A percentile compares a stretch with the other conserved stretches of the same genome.
Evolutionary conservation across 1,140 invertebrate genomes (phyloP).

Genomic region (Heliconius hewitsoni): DNA sequence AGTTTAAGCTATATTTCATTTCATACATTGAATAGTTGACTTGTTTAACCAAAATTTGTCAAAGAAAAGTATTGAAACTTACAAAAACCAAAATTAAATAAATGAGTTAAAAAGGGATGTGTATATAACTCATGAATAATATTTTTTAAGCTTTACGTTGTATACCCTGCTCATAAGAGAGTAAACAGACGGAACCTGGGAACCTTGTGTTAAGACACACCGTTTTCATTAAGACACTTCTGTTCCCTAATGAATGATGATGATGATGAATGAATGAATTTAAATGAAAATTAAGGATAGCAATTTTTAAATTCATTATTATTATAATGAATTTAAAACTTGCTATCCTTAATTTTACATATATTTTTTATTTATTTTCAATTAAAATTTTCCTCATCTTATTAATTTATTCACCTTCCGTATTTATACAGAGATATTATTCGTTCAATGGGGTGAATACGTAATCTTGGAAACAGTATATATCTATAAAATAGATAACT

Average conservation of each 20-base stretch:
- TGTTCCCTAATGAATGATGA: too few species aligned
- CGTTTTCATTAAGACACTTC: too few species aligned
- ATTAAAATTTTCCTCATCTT: neutral
- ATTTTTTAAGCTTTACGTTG: too few species aligned
- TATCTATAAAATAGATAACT: neutral
- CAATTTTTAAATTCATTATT: too few species aligned
- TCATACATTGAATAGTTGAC: constrained; percentile 55
- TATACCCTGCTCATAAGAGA: too few species aligned
- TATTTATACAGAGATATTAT: neutral
- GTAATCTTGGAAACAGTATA: neutral
- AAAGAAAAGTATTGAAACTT: too few species aligned
- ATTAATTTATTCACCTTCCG: constrained; percentile 8
- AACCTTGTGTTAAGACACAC: too few species aligned
- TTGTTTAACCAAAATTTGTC: constrained; percentile 49
- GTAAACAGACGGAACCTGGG: too few species aligned
- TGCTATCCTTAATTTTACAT: neutral
- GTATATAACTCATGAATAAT: too few species aligned
- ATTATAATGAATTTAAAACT: neutral
- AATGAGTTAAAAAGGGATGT: too few species aligned
- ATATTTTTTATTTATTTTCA: neutral
- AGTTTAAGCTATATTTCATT: constrained; percentile 50
- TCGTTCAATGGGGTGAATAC: neutral
- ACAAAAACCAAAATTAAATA: too few species aligned
- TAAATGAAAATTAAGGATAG: neutral
- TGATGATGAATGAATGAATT: neutral